Percentiles rank a stretch among this genome's conserved stretches.
Evolutionary conservation across 2,797 vertebrate species (phyloP).

Genomic region (Spinus pinus): DNA sequence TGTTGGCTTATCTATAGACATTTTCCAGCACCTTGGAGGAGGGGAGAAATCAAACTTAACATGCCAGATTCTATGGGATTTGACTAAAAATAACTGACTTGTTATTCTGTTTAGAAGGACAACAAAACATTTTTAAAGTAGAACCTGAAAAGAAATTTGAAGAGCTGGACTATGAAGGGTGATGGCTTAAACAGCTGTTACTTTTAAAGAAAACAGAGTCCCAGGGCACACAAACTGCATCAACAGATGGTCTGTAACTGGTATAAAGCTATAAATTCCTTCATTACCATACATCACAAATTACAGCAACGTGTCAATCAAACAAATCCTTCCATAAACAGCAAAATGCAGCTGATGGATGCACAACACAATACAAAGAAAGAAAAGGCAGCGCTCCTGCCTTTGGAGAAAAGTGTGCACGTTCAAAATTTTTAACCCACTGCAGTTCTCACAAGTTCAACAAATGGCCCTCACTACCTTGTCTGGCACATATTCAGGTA

Average conservation of each 20-base stretch:
- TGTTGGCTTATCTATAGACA: not conserved
- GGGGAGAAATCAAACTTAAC: not conserved
- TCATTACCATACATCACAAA: slow-evolving; percentile 54
- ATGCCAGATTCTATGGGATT: not conserved
- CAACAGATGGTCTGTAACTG: slow-evolving; percentile 47
- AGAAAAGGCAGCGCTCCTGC: not conserved
- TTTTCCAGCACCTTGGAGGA: not conserved
- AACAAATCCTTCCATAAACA: not conserved
- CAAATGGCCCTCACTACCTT: not conserved
- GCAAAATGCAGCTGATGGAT: not conserved
- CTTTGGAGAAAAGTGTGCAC: not conserved
- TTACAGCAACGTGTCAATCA: slow-evolving; percentile 31
- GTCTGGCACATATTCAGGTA: not conserved
- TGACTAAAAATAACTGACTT: slow-evolving; percentile 30
- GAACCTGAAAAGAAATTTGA: slow-evolving; percentile 1
- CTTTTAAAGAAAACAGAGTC: slow-evolving; percentile 37
- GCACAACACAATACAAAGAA: not conserved
- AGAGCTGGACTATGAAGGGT: slow-evolving; percentile 31
- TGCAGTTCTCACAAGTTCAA: not conserved
- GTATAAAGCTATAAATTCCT: slow-evolving; percentile 52
- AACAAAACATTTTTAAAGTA: slow-evolving; percentile 19
- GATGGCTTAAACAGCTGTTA: slow-evolving; percentile 32
- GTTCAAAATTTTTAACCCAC: not conserved
- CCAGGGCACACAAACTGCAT: slow-evolving; percentile 35
- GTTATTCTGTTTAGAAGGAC: not conserved